Base-by-base conservation (phyloP, 2,888 invertebrate genomes). In the Morpho helenor region DNA sequence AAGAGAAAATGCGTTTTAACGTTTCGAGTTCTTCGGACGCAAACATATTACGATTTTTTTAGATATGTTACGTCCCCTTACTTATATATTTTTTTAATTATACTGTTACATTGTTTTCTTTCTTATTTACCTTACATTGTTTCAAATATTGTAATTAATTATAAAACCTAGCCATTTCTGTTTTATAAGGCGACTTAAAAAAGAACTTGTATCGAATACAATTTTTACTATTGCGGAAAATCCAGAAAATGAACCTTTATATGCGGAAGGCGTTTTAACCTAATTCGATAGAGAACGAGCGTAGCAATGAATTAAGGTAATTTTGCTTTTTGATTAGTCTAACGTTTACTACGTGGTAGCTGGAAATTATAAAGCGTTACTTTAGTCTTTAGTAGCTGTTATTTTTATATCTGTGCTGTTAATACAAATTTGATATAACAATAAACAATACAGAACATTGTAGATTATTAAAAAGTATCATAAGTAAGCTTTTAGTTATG, bases 201-300 rank as follows among this genome's bases (percentile, higher is more conserved):
- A 45, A 57, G 44, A 51, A 59, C 56, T 41, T 54, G 53, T 48
- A 59, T 50, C 49, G 46, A 41, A 51, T 56, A 56, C 56, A 45
- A 47, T 47, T 53, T 46, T 16, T 31, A 48, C 52, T 50, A 52
- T 49, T 52, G 47, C 50, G 51, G 58, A 50, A 59, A 59, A 61
- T 61, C 47, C 40, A 47, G 56, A 54, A 48, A 48, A 54, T 42
- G 48, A 54, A 48, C 42, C 52, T 62, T 48, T 53, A 39, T 48
- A 62, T 62, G 62, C 62, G 51, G 49, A 56, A 47, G 56, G 51
- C 56, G 62, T 62, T 59, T 59, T 56, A 53, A 59, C 53, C 59
- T 62, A 62, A 62, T 62, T 62, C 51, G 62, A 59, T 54, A 48
- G 51, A 44, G 56, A 54, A 56, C 56, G 59, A 56, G 56, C 59